These are phyloP conservation scores for Luperina testacea DNA, from an alignment of 2,888 invertebrate genomes.

Conservation along the genomic window DNA sequence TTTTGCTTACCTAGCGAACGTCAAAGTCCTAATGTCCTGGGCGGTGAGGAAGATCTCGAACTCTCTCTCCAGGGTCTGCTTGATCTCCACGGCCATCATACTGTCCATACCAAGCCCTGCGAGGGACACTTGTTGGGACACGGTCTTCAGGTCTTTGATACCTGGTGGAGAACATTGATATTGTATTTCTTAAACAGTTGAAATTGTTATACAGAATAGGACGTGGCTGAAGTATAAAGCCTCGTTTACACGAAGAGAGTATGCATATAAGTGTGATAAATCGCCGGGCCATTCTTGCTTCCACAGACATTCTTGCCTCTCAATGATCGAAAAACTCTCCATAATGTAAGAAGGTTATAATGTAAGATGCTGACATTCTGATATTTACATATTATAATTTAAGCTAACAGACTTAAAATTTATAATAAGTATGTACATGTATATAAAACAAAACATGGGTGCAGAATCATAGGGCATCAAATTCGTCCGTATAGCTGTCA, in stretches of 20 bases:
- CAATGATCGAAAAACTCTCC: neutral
- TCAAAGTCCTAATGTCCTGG: constrained; percentile 95
- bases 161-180: constrained; percentile 74
- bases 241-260: neutral
- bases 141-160: constrained; percentile 92
- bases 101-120: constrained; percentile 99
- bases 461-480: no score
- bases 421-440: no score
- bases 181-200: neutral
- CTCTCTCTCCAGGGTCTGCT: constrained; percentile 96
- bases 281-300: neutral
- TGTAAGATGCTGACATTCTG: neutral
- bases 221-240: neutral
- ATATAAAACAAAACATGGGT: no score
- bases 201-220: no score
- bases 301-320: neutral
- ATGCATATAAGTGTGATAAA: neutral
- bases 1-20: constrained; percentile 91
- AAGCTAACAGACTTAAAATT: no score
- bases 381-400: no score
- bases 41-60: constrained; percentile 96
- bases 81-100: constrained; percentile 99
- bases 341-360: neutral
- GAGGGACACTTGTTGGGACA: constrained; percentile 93
- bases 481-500: no score